Percentiles rank a stretch among this genome's conserved stretches.
phyloP scores from a whole-genome alignment of 2,797 vertebrate species.

The Eulemur coronatus region DNA sequence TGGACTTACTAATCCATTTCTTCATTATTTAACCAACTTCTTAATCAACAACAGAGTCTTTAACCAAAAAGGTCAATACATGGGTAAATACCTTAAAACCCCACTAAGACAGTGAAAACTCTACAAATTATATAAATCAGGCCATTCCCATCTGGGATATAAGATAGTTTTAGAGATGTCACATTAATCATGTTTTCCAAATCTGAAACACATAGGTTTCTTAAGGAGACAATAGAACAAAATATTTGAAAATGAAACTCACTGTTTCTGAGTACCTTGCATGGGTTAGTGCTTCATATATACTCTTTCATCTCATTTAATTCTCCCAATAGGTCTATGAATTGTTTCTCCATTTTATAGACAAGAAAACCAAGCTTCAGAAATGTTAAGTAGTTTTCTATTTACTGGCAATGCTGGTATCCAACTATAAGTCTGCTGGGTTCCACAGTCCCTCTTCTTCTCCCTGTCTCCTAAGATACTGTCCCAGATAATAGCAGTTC shows the following conservation, averaged over 20 bases:
- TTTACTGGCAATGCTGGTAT: neutral
- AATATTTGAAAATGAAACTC: neutral
- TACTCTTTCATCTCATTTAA: neutral
- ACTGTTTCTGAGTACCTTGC: neutral
- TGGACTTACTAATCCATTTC: neutral
- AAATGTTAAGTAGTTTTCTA: neutral
- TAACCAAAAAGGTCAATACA: neutral
- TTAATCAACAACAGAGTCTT: conserved; percentile 10
- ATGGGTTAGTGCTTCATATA: neutral
- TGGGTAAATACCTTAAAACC: neutral
- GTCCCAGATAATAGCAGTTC: neutral
- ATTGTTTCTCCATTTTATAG: neutral
- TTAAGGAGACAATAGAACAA: neutral
- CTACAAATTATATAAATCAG: neutral
- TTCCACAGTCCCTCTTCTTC: neutral
- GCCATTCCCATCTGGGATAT: neutral
- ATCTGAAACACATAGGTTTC: neutral
- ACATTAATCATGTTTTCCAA: neutral
- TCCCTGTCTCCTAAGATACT: neutral
- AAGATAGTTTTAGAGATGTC: conserved; percentile 2
- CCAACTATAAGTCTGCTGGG: neutral
- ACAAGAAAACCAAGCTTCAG: neutral
- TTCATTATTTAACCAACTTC: neutral
- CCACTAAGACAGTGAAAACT: neutral
- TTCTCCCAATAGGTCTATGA: neutral